Evolutionary conservation across 2,113 vertebrate genomes (phyloP).

Genomic region (Eurystomus gularis): DNA sequence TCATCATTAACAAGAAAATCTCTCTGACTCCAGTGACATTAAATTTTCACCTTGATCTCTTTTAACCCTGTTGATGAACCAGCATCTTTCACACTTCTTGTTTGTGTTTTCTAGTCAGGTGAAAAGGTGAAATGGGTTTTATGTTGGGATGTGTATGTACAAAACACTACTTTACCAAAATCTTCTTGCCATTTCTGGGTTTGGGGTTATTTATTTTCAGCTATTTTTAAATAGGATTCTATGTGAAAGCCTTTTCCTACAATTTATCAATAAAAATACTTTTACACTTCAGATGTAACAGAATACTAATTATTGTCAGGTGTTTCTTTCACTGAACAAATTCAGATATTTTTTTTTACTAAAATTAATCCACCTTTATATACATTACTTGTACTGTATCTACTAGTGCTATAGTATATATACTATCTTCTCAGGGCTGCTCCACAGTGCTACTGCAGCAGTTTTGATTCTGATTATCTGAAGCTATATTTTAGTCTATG

Average conservation of each 20-base stretch:
- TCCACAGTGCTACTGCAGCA: background rate
- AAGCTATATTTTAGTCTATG: background rate
- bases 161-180: background rate
- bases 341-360: background rate
- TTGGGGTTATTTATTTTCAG: background rate
- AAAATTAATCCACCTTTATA: background rate
- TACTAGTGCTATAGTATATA: background rate
- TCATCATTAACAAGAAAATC: background rate
- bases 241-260: background rate
- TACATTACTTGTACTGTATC: background rate
- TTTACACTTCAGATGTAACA: background rate
- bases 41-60: background rate
- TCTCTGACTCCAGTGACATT: background rate
- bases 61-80: background rate
- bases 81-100: background rate
- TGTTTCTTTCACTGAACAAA: background rate
- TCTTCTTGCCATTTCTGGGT: background rate
- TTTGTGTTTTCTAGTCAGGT: background rate
- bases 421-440: background rate
- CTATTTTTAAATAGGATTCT: background rate
- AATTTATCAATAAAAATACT: background rate
- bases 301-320: background rate
- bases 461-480: background rate
- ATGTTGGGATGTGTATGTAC: background rate
- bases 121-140: background rate